Evolutionary conservation across 2,888 invertebrate species (phyloP), one percentile per base, ranked within the genome.

Genomic region (Chesias legatella): DNA sequence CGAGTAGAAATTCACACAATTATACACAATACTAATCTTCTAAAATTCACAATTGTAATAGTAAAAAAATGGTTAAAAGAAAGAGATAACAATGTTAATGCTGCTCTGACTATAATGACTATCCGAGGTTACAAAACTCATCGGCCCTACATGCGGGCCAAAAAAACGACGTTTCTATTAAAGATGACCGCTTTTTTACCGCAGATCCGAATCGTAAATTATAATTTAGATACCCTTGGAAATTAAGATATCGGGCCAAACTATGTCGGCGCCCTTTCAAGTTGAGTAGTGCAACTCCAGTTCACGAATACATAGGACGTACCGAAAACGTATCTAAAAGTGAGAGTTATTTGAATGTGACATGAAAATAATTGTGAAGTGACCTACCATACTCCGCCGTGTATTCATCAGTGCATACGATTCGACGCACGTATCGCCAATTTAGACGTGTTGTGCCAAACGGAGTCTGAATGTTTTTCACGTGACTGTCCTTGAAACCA

Each of bases 131-230:
- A 71, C 61, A 72, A 79, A 73, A 73, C 65, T 68, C 67, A 68
- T 61, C 61, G 63, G 59, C 72, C 24, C 67, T 79, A 77, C 73
- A 79, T 80, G 78, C 76, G 76, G 76, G 72, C 41, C 67, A 74
- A 79, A 84, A 84, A 85, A 81, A 76, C 69, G 72, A 88, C 77
- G 70, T 76, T 64, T 88, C 88, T 88, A 88, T 88, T 85, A 86
- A 69, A 72, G 73, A 62, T 53, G 66, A 52, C 64, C 71, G 64
- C 67, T 84, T 86, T 85, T 86, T 86, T 79, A 72, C 67, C 53
- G 48, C 56, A 55, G 67, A 58, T 33, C 63, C 63, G 68, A 75
- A 79, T 78, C 80, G 77, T 86, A 86, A 85, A 85, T 84, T 86
- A 86, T 86, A 85, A 85, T 85, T 85, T 84, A 83, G 74, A 72